Conservation (phyloP, 1,140 invertebrate species). For the Drosophila punjabiensis region DNA sequence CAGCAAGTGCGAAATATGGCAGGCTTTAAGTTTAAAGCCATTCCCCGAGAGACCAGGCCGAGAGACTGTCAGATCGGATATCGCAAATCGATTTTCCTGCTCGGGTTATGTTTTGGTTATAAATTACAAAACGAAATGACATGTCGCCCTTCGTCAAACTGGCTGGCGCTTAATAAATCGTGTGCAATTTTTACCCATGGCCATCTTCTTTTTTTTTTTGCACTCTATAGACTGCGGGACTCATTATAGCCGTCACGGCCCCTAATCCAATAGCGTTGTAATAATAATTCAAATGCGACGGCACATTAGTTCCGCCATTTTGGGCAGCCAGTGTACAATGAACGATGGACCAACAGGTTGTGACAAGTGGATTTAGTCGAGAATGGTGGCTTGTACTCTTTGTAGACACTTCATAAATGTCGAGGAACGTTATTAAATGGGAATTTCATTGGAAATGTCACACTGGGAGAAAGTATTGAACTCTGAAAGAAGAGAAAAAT, state of each 20-base stretch:
- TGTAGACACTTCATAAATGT: constrained; percentile 66
- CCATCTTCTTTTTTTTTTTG: constrained; percentile 47
- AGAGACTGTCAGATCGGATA: constrained; percentile 30
- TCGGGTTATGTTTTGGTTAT: constrained; percentile 47
- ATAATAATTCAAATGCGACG: constrained; percentile 79
- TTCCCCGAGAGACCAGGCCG: constrained; percentile 3
- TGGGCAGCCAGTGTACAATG: constrained; percentile 59
- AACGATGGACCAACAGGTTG: constrained; percentile 73
- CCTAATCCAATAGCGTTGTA: constrained; percentile 50
- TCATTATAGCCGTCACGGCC: constrained; percentile 27
- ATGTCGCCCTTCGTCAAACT: constrained; percentile 63
- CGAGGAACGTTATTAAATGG: constrained; percentile 54
- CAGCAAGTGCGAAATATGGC: constrained; percentile 48
- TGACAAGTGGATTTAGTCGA: constrained; percentile 54
- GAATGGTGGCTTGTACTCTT: constrained; percentile 34
- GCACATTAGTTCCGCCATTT: constrained; percentile 80
- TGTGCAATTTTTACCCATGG: constrained; percentile 55
- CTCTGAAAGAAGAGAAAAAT: background rate
- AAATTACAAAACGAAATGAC: constrained; percentile 63
- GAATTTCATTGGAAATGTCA: constrained; percentile 54
- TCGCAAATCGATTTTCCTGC: constrained; percentile 59
- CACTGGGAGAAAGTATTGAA: constrained; percentile 29
- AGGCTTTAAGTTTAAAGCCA: constrained; percentile 41
- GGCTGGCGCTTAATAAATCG: constrained; percentile 49
- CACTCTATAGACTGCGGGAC: background rate